phyloP scores from a whole-genome alignment of 2,888 invertebrate genomes.

The Drymonia ruficornis region DNA sequence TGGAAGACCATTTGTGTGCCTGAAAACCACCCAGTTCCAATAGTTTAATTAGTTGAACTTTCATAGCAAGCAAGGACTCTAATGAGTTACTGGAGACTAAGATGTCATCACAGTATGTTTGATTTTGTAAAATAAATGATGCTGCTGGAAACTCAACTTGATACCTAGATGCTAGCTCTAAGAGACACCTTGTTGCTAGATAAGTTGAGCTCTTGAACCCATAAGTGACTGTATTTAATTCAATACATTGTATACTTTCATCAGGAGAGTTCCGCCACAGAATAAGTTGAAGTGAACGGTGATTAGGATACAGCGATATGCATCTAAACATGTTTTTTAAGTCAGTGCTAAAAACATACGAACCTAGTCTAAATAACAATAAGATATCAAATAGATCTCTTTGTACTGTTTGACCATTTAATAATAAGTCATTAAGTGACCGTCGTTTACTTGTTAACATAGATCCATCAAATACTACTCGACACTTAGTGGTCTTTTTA shows the following conservation, averaged over 20 bases:
- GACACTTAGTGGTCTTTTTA: background rate
- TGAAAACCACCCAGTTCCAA: conserved; percentile 9
- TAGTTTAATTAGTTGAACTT: background rate
- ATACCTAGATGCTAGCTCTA: conserved; percentile 13
- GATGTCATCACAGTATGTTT: conserved; percentile 20
- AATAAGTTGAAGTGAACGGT: background rate
- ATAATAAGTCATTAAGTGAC: conserved; percentile 1
- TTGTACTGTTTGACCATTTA: conserved; percentile 1
- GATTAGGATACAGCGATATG: background rate
- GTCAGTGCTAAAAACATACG: background rate
- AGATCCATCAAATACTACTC: conserved; percentile 7
- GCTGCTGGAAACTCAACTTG: conserved; percentile 9
- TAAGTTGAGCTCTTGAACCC: conserved; percentile 14
- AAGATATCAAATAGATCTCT: background rate
- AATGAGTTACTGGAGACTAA: conserved; percentile 5
- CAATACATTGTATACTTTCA: background rate
- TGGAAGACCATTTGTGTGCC: conserved; percentile 15
- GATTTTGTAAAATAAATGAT: conserved; percentile 12
- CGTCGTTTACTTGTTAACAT: background rate
- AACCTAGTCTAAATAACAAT: background rate
- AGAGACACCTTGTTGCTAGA: conserved; percentile 19
- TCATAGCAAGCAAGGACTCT: background rate
- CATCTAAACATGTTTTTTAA: conserved; percentile 4
- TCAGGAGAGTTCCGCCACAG: background rate
- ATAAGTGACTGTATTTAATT: conserved; percentile 9